Evolutionary conservation across 2,113 vertebrate genomes (phyloP), one percentile per base, ranked within the genome.

Genomic region (Bettongia penicillata): DNA sequence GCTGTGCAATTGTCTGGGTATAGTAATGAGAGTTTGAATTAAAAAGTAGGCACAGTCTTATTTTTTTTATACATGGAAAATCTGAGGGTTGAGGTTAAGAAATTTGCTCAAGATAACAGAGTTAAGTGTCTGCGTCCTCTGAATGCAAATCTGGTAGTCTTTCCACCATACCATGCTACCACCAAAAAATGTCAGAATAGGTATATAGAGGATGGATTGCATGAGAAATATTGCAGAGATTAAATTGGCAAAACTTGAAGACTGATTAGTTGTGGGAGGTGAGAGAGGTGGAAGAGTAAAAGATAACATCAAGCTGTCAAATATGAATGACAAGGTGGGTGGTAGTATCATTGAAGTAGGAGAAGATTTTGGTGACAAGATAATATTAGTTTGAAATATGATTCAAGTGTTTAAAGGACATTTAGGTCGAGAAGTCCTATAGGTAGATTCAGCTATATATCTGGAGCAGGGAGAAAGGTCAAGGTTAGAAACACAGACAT

Each of bases 241-340:
- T 43, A 84, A 84, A 84, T 84, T 43, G 68, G 68, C 6, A 43
- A n/a, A 7, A 84, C n/a, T 84, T 84, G 37, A 84, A 43, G 68
- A 84, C 68, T 84, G 68, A 84, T 84, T 84, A 84, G n/a, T 84
- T 84, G 68, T 84, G 68, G 68, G 68, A 84, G 68, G n/a, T 84
- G 6, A 84, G 19, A 16, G n/a, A 23, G n/a, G 68, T 84, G 37
- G 68, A 43, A 43, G n/a, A 43, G 37, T 84, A 84, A 84, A 43
- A 84, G 68, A 84, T 84, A 43, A 84, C 68, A 84, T 84, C 68
- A 43, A 84, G 1, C 19, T 84, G 68, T 84, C 68, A 84, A 84
- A 84, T 84, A 23, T 84, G 68, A 84, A 84, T 84, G 68, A 84
- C 68, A 84, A 43, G 68, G 68, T 84, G n/a, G 68, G 68, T 84